Conservation (phyloP, 2,888 invertebrate species). For the Macrosoma leucophasiata region DNA sequence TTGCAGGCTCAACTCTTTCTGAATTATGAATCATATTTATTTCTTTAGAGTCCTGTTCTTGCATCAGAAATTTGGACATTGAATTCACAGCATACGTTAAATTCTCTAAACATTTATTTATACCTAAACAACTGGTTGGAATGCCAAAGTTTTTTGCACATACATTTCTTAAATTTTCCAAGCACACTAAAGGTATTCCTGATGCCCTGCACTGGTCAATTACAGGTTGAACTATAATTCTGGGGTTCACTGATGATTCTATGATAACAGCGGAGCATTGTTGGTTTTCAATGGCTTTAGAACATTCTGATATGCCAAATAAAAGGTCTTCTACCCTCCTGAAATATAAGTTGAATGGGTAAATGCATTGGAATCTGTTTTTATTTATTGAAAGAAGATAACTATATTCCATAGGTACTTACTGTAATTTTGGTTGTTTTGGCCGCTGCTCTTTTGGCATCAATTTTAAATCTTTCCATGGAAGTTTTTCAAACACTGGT, state of each 20-base stretch:
- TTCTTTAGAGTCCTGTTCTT: too few relatives aligned
- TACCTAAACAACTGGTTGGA: constrained; percentile 55
- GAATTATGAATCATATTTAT: too few relatives aligned
- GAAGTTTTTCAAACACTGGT: constrained; percentile 49
- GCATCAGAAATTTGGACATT: too few relatives aligned
- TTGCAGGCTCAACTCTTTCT: constrained; percentile 8
- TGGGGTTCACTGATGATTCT: constrained; percentile 56
- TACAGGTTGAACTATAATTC: constrained; percentile 55
- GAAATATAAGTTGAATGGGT: constrained; percentile 31
- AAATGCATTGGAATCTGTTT: too few relatives aligned
- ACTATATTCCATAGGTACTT: constrained; percentile 25
- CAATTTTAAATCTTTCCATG: constrained; percentile 54
- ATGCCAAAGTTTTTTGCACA: constrained; percentile 51
- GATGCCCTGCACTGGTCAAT: constrained; percentile 43
- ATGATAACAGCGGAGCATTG: constrained; percentile 53
- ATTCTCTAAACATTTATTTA: constrained; percentile 33
- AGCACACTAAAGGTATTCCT: constrained; percentile 50
- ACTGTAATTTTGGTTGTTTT: constrained; percentile 48
- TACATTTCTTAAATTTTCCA: constrained; percentile 45
- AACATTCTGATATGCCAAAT: constrained; percentile 59
- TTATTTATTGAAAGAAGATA: too few relatives aligned
- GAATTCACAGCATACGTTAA: too few relatives aligned
- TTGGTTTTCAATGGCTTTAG: constrained; percentile 32
- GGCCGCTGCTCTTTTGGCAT: constrained; percentile 56
- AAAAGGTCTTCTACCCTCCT: constrained; percentile 54